These are phyloP conservation scores for Alexandromys fortis DNA, from an alignment of 2,113 vertebrate genomes.

Conservation along the genomic window DNA sequence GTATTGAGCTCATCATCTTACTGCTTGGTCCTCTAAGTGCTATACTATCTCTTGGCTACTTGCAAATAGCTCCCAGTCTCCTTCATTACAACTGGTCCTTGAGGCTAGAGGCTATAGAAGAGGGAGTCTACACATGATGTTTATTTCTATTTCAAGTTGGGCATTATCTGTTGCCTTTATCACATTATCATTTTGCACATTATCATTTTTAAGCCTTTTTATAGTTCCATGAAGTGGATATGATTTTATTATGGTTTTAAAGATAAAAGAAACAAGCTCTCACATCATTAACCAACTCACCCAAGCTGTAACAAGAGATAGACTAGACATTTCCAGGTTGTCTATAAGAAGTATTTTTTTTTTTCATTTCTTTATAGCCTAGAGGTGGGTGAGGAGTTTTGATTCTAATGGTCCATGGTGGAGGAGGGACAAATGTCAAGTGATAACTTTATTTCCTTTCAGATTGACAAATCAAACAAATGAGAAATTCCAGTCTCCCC, in stretches of 20 bases:
- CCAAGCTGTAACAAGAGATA: background rate
- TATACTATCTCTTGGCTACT: background rate
- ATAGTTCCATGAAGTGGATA: background rate
- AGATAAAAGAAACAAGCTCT: background rate
- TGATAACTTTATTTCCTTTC: background rate
- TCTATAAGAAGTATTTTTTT: background rate
- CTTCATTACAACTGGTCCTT: background rate
- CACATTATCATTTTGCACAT: background rate
- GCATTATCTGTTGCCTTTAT: background rate
- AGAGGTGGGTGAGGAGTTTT: background rate
- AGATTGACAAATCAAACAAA: conserved; percentile 3
- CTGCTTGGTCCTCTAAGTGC: background rate
- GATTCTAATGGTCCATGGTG: background rate
- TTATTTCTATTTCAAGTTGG: background rate
- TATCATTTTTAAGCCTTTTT: background rate
- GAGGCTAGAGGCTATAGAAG: background rate
- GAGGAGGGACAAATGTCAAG: conserved; percentile 23
- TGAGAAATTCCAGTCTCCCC: background rate
- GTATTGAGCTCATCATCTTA: background rate
- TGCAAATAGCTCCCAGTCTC: background rate
- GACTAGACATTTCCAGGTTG: background rate
- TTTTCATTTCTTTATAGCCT: conserved; percentile 4
- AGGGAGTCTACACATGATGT: background rate
- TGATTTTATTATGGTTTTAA: conserved; percentile 7
- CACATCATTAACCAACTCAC: background rate